A percentile compares a stretch with the other conserved stretches of the same genome.
Conservation (phyloP, 2,888 invertebrate species). For the Sarcophaga carnaria region DNA sequence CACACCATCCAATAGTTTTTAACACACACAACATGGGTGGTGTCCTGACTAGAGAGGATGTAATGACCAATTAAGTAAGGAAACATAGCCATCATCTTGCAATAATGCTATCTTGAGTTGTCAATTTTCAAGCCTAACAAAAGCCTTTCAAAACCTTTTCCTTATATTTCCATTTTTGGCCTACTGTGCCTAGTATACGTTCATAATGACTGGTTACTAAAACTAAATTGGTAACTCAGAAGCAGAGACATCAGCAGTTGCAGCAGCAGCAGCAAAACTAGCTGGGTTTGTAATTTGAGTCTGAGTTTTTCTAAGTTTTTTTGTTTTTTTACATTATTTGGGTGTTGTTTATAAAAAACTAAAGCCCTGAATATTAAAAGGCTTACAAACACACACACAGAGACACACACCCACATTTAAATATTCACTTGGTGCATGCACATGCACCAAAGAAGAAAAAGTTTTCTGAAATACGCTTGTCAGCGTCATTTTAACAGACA, state of each 20-base stretch:
- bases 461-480: conserved; percentile 64
- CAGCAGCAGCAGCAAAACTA: not conserved
- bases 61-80: too few species aligned
- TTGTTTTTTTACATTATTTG: conserved; percentile 37
- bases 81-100: too few species aligned
- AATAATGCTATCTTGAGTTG: too few species aligned
- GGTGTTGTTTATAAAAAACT: conserved; percentile 18
- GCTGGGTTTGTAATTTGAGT: conserved; percentile 17
- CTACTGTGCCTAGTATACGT: conserved; percentile 14
- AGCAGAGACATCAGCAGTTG: conserved; percentile 11
- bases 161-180: not conserved
- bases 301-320: conserved; percentile 13
- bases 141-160: not conserved
- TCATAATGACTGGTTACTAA: conserved; percentile 45
- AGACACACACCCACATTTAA: not conserved
- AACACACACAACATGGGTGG: too few species aligned
- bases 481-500: conserved; percentile 66
- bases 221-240: conserved; percentile 52
- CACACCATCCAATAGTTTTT: too few species aligned
- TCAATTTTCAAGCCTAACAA: too few species aligned
- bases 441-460: conserved; percentile 20
- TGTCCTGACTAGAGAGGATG: too few species aligned
- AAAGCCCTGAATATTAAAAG: conserved; percentile 28
- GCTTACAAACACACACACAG: not conserved
- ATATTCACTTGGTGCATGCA: not conserved